Percentiles rank a stretch among this genome's conserved stretches.
Evolutionary conservation across 2,797 vertebrate species (phyloP).

Genomic region (Pantherophis alleghaniensis): DNA sequence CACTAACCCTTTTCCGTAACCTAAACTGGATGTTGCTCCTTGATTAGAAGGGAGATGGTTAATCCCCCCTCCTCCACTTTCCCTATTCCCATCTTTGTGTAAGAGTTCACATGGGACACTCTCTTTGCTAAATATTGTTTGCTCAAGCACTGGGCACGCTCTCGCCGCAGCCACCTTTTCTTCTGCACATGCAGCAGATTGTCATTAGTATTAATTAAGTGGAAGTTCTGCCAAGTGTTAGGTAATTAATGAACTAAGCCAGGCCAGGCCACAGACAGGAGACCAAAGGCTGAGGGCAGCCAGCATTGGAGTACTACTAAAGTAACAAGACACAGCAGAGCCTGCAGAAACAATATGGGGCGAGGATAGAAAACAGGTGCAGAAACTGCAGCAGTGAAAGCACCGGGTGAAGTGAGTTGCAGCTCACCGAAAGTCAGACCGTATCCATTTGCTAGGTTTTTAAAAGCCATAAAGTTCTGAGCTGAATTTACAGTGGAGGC

Average conservation of each 20-base stretch:
- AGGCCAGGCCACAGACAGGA: neutral
- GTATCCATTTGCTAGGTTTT: neutral
- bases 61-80: neutral
- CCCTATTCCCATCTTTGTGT: neutral
- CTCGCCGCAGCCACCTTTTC: neutral
- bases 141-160: neutral
- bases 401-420: neutral
- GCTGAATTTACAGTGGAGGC: neutral
- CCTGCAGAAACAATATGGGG: too few species aligned
- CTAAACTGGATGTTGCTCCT: neutral
- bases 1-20: accelerated
- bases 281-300: neutral
- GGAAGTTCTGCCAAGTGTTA: neutral
- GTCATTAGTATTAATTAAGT: constrained; percentile 18
- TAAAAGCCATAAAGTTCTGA: neutral
- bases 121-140: neutral
- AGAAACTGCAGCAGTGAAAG: neutral
- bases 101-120: neutral
- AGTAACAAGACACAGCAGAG: neutral
- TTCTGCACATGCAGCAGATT: neutral
- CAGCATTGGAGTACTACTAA: neutral
- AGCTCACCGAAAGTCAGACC: neutral
- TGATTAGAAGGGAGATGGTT: neutral
- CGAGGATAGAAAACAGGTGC: neutral
- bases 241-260: neutral